Conservation (phyloP, 53 echinoderm and acorn worm genomes). For the Echinometra lucunter region DNA sequence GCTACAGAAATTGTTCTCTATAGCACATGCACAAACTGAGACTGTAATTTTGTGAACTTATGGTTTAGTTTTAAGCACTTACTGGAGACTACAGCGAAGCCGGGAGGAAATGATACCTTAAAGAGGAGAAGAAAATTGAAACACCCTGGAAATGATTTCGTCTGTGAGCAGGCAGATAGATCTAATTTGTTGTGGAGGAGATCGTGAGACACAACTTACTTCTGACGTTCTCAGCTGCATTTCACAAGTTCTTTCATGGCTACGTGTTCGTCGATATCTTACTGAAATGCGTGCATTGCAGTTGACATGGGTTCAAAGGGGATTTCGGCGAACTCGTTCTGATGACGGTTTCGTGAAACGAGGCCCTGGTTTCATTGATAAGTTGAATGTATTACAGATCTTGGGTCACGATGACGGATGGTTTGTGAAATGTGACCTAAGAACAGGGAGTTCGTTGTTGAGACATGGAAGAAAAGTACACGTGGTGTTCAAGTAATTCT, state of each 20-base stretch:
- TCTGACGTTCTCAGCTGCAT: too few relatives aligned
- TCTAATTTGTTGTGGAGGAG: neutral
- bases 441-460: neutral
- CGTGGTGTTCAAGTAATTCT: neutral
- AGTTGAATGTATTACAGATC: neutral
- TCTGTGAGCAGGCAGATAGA: neutral
- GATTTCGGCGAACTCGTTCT: too few relatives aligned
- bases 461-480: conserved; percentile 11
- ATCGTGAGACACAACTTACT: neutral
- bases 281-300: too few relatives aligned
- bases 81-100: neutral
- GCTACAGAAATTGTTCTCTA: too few relatives aligned
- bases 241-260: too few relatives aligned
- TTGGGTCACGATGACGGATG: neutral
- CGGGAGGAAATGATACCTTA: neutral
- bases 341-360: too few relatives aligned
- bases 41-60: neutral
- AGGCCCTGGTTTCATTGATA: neutral
- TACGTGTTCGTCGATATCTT: too few relatives aligned
- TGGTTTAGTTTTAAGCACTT: neutral
- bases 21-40: too few relatives aligned
- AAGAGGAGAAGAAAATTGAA: neutral
- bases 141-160: neutral
- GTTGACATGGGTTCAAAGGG: too few relatives aligned
- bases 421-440: conserved; percentile 4